Conservation (phyloP, 2,888 invertebrate species). For the Anagyrus pseudococci region DNA sequence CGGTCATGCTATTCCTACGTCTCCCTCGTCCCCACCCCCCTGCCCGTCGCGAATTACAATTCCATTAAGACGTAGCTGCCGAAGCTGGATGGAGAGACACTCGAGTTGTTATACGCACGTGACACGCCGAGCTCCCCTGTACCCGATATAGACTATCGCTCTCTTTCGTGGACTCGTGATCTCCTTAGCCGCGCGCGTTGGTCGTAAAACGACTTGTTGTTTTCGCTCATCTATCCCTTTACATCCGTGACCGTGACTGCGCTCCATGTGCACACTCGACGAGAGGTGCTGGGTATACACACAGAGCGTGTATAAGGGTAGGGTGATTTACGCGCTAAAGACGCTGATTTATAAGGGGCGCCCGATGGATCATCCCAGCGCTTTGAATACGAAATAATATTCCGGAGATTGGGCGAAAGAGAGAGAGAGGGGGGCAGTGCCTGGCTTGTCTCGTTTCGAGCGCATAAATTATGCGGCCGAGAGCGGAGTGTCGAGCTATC, state of each 20-base stretch:
- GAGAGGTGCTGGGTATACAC: too few relatives aligned
- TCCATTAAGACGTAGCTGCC: conserved; percentile 26
- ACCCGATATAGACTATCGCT: too few relatives aligned
- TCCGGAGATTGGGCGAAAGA: conserved; percentile 15
- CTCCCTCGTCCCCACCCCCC: background rate
- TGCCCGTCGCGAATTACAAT: conserved; percentile 28
- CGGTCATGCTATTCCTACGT: too few relatives aligned
- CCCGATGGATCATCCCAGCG: conserved; percentile 12
- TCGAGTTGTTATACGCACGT: too few relatives aligned
- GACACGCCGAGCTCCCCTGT: too few relatives aligned
- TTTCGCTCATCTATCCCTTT: too few relatives aligned
- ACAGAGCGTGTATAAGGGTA: too few relatives aligned
- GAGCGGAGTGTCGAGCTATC: conserved; percentile 15
- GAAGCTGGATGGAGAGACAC: too few relatives aligned
- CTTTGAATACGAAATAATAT: conserved; percentile 33
- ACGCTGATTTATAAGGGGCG: conserved; percentile 28
- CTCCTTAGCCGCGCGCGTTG: background rate
- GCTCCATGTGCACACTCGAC: too few relatives aligned
- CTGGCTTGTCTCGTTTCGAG: conserved; percentile 1
- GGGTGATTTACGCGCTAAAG: conserved; percentile 29
- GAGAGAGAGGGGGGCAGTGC: background rate
- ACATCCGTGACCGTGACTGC: too few relatives aligned
- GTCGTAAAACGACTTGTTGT: too few relatives aligned
- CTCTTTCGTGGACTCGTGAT: background rate
- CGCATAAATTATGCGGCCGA: conserved; percentile 27